Conservation (phyloP, 2,113 vertebrate genomes). For the Collichthys lucidus region DNA sequence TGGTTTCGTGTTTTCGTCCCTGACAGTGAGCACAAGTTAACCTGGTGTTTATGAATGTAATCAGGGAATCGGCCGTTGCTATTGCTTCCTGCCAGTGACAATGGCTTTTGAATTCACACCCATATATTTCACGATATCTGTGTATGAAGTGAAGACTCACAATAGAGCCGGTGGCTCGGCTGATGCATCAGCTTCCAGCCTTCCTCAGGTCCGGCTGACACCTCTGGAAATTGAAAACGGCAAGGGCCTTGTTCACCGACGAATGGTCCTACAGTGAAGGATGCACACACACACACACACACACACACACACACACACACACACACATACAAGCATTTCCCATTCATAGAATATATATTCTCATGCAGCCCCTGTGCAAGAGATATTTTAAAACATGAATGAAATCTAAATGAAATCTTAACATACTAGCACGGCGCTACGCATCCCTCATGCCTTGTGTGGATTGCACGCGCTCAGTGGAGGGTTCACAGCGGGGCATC, state of each 20-base stretch:
- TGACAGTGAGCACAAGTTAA: constrained; percentile 53
- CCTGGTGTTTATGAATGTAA: constrained; percentile 71
- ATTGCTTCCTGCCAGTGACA: constrained; percentile 66
- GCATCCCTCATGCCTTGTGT: constrained; percentile 53
- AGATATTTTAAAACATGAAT: constrained; percentile 83
- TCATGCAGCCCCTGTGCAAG: constrained; percentile 39
- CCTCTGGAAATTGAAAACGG: constrained; percentile 81
- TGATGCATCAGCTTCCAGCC: constrained; percentile 74
- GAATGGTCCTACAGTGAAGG: constrained; percentile 56
- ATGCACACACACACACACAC: constrained; percentile 54
- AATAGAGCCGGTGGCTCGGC: constrained; percentile 58
- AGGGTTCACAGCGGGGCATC: constrained; percentile 55
- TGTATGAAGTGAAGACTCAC: constrained; percentile 72
- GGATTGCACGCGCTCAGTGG: constrained; percentile 44
- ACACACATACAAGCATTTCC: constrained; percentile 53
- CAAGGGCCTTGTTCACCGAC: constrained; percentile 71
- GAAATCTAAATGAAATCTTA: constrained; percentile 85
- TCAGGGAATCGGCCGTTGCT: constrained; percentile 48
- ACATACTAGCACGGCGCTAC: constrained; percentile 44
- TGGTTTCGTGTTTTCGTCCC: not conserved
- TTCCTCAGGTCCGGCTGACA: constrained; percentile 75
- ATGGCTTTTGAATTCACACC: constrained; percentile 57
- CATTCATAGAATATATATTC: constrained; percentile 79
- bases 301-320: constrained; percentile 29
- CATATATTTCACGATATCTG: constrained; percentile 68